These are phyloP conservation scores for Ispidina picta DNA, from an alignment of 2,797 vertebrate genomes.

Conservation along the genomic window DNA sequence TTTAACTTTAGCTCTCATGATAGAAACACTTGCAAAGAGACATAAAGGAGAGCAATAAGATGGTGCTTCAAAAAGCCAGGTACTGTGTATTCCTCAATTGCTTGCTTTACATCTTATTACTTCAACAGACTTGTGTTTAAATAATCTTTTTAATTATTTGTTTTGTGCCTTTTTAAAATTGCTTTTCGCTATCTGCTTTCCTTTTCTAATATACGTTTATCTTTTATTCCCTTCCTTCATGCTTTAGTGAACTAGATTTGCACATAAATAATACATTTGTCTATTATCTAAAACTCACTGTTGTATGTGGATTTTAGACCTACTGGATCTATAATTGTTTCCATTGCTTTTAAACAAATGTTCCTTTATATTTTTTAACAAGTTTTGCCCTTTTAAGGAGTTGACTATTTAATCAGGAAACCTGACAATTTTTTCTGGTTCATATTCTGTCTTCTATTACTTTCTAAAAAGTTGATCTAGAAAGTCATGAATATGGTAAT, in stretches of 20 bases:
- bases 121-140: background rate
- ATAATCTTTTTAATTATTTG: background rate
- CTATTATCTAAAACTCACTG: background rate
- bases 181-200: background rate
- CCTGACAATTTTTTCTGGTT: background rate
- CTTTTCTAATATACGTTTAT: background rate
- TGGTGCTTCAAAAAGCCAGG: background rate
- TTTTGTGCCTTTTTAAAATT: background rate
- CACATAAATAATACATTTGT: background rate
- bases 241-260: background rate
- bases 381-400: background rate
- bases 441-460: background rate
- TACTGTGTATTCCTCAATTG: background rate
- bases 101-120: background rate
- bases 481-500: conserved; percentile 56
- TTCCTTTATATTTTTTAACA: background rate
- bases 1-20: background rate
- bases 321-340: background rate
- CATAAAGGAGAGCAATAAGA: background rate
- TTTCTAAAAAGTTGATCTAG: background rate
- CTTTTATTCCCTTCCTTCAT: background rate
- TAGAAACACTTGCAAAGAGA: background rate
- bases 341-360: background rate
- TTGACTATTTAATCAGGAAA: conserved; percentile 1
- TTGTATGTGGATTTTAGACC: background rate